phyloP scores from a whole-genome alignment of 30 jellyfish, hydroid and myxozoan species.

The Euphysa ruthae region DNA sequence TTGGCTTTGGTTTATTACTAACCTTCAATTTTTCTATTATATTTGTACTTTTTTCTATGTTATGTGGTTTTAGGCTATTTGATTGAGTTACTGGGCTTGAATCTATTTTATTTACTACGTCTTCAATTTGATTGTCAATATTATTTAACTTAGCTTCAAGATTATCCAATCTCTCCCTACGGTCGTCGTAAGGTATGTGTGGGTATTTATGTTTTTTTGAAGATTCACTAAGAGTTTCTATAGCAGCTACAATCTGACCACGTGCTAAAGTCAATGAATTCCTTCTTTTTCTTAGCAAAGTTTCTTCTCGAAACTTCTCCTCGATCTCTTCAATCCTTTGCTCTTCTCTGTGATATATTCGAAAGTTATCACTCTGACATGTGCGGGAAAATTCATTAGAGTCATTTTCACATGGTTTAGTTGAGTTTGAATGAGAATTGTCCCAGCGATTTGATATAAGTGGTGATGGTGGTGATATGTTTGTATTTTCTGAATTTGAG shows the following conservation, averaged over 20 bases:
- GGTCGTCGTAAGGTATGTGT: not conserved
- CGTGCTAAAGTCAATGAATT: constrained; percentile 28
- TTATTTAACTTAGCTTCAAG: constrained; percentile 1
- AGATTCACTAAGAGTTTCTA: constrained; percentile 5
- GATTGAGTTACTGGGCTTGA: not conserved
- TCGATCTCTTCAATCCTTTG: not conserved
- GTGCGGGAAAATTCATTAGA: too few species aligned
- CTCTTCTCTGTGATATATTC: too few species aligned
- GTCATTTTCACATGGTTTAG: too few species aligned
- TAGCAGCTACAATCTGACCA: constrained; percentile 1
- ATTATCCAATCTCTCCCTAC: constrained; percentile 1
- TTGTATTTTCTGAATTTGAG: not conserved
- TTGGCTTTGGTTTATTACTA: not conserved
- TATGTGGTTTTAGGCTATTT: not conserved
- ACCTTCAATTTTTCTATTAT: not conserved
- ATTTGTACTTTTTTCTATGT: not conserved
- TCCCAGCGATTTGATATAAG: too few species aligned
- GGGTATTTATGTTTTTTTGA: not conserved
- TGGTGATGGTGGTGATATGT: not conserved
- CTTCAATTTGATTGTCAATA: constrained; percentile 8
- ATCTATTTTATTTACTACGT: not conserved
- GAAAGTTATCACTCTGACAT: too few species aligned
- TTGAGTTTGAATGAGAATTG: not conserved
- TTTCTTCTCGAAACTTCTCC: constrained; percentile 14
- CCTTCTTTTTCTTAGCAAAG: constrained; percentile 20